Evolutionary conservation across 2,888 invertebrate species (phyloP).

Genomic region (Eupelmus urozonus): DNA sequence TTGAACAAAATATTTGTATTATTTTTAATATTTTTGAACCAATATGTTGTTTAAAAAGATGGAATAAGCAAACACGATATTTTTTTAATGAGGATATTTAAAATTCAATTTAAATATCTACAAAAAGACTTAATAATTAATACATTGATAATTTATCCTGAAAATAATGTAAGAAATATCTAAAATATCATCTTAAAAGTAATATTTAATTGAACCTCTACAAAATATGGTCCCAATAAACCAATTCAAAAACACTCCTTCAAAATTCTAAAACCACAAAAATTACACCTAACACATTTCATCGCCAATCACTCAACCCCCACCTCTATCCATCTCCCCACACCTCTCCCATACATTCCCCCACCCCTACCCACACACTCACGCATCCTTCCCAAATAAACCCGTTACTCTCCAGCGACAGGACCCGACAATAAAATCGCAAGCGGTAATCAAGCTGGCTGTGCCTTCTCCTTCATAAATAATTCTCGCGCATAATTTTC

Average conservation of each 20-base stretch:
- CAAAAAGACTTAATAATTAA: too few species aligned
- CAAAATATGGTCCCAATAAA: too few species aligned
- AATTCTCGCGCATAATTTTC: conserved; percentile 53
- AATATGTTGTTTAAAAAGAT: too few species aligned
- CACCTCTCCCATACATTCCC: not conserved
- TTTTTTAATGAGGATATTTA: not conserved
- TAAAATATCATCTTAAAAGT: too few species aligned
- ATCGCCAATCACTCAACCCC: conserved; percentile 49
- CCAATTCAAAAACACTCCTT: too few species aligned
- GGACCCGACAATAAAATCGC: conserved; percentile 27
- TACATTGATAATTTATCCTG: too few species aligned
- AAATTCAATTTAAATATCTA: too few species aligned
- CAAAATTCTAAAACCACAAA: not conserved
- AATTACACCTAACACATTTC: conserved; percentile 4
- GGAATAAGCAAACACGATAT: too few species aligned
- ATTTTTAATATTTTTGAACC: too few species aligned
- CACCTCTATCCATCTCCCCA: conserved; percentile 11
- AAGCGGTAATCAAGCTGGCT: conserved; percentile 45
- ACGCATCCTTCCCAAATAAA: conserved; percentile 20
- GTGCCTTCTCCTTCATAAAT: conserved; percentile 50
- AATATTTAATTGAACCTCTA: too few species aligned
- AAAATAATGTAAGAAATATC: too few species aligned
- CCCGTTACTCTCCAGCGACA: conserved; percentile 47
- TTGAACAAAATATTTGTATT: too few species aligned
- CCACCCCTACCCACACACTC: not conserved